Evolutionary conservation across 2,888 invertebrate species (phyloP), one percentile per base, ranked within the genome.

Genomic region (Drosophila fulvimacula): DNA sequence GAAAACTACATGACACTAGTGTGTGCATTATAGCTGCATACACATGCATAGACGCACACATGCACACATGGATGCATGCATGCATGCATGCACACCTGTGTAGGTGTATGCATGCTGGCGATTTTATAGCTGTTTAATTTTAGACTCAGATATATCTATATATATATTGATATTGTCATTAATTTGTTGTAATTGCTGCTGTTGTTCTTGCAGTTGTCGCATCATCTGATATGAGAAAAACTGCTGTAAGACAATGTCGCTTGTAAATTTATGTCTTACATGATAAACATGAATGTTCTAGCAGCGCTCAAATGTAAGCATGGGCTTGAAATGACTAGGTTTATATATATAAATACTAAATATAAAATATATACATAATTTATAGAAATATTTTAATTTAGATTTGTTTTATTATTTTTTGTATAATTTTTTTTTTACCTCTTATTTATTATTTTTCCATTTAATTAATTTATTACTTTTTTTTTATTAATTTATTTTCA

Each of bases 1-100:
- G 91, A 91, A 92, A 91, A 88, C 69, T 74, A 78, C 55, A 77
- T 75, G 73, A 75, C 73, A 75, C 73, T 74, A 74, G 73, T 74
- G 76, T 75, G 73, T 75, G 77, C 77, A 82, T 79, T 77, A 81
- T 57, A 79, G 64, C 42, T 72, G 36, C 51, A 64, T 61, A 56
- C 24, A 19, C 56, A 42, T 38, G 51, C 17, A 34, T 52, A 19
- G 52, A 19, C 59, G 39, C 44, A 15, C 32, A n/a, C n/a, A n/a
- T 6, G 5, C 30, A 48, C 6, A 13, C 11, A 30, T 7, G 1
- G 19, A 19, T n/a, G 19, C 21, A 21, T 7, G 0, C 17, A 21
- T n/a, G 7, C 41, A 41, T 11, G 11, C 21, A 6, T 24, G 34
- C 15, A 17, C 36, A 52, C 24, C 38, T 39, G 46, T 56, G 41